A percentile compares a stretch with the other conserved stretches of the same genome.
These are phyloP conservation scores for Heteromormyrus szaboi DNA, from an alignment of 2,797 vertebrate species.

Conservation along the genomic window DNA sequence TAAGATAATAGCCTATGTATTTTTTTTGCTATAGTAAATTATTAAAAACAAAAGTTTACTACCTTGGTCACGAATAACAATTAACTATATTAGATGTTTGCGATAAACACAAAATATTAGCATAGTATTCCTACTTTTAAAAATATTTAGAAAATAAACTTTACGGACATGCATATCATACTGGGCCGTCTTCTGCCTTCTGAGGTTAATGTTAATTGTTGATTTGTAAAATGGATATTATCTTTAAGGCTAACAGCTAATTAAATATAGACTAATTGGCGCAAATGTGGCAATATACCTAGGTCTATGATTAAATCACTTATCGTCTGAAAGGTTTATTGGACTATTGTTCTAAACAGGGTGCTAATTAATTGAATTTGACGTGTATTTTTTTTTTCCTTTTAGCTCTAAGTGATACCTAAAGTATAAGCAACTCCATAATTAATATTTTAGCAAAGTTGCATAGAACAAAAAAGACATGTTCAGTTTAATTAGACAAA, in stretches of 20 bases:
- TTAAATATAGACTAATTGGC: neutral
- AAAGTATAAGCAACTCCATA: neutral
- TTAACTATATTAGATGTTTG: neutral
- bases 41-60: neutral
- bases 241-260: conserved; percentile 6
- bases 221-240: neutral
- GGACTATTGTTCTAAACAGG: conserved; percentile 30
- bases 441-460: neutral
- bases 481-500: neutral
- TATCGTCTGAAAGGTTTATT: conserved; percentile 19
- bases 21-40: neutral
- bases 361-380: conserved; percentile 43
- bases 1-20: neutral
- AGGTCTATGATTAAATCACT: conserved; percentile 4
- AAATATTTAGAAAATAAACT: neutral
- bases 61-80: neutral
- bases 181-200: neutral
- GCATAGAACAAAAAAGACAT: neutral
- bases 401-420: neutral
- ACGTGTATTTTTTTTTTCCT: neutral
- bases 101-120: neutral
- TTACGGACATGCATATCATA: neutral
- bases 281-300: neutral
- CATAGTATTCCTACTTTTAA: neutral
- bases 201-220: neutral